Conservation (phyloP, 1,140 invertebrate species). For the Monochamus saltuarius region DNA sequence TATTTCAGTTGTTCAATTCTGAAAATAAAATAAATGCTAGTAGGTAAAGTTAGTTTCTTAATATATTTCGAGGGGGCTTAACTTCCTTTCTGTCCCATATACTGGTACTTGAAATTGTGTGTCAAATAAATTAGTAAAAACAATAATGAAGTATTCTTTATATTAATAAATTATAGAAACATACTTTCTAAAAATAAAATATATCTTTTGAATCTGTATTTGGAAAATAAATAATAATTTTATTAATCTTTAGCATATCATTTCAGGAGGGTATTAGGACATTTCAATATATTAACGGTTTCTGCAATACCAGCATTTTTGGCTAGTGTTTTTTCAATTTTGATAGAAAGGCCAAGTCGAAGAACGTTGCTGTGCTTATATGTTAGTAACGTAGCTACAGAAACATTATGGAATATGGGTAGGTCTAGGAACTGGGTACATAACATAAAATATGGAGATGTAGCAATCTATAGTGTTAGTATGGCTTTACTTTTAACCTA, state of each 20-base stretch:
- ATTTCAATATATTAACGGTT: constrained; percentile 68
- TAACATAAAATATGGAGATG: constrained; percentile 65
- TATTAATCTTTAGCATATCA: neutral
- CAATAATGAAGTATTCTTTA: no score
- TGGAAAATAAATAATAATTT: no score
- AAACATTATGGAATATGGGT: constrained; percentile 75
- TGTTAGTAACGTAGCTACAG: constrained; percentile 79
- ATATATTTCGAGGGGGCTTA: no score
- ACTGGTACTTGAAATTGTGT: no score
- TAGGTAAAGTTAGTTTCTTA: no score
- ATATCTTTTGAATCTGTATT: no score
- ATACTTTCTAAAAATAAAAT: no score
- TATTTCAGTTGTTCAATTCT: no score
- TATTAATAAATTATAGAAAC: no score
- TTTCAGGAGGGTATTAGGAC: constrained; percentile 64
- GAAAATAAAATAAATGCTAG: no score
- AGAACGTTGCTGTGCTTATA: constrained; percentile 72
- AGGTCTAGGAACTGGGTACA: constrained; percentile 62
- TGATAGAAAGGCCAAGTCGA: constrained; percentile 73
- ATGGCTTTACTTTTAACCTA: constrained; percentile 62
- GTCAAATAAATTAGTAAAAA: no score
- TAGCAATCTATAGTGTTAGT: constrained; percentile 64
- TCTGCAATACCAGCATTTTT: constrained; percentile 72
- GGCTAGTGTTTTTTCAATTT: constrained; percentile 69
- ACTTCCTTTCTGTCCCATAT: no score